Base-by-base conservation (phyloP, 2,888 invertebrate species). In the Neoitamus cyanurus region DNA sequence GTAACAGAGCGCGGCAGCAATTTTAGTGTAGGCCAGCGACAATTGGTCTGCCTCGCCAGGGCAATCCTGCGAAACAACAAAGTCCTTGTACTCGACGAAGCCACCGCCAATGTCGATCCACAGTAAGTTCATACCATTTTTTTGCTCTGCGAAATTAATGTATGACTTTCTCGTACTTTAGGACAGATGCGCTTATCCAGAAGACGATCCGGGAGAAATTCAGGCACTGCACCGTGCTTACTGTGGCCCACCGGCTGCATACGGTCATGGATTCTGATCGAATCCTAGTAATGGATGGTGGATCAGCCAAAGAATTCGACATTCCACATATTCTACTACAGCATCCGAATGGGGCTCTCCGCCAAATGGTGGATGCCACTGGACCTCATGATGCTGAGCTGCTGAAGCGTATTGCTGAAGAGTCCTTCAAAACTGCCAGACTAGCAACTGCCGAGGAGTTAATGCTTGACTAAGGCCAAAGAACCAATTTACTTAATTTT, bases 201-300 rank as follows among this genome's bases (percentile, higher is more conserved):
- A 93, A 93, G 89, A 96, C 97, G 0, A 97, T 98, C 84, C 93
- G 97, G 84, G 93, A 92, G 58, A 95, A 96, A 88, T 98, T 98
- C 89, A 93, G 93, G 13, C 92, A 95, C 25, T 97, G 97, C 90
- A 97, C 97, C 0, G 97, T 98, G 7, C 91, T 98, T 58, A 98
- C 97, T 0, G 97, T 98, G 42, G 98, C 98, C 3, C 98, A 98
- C 91, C 93, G 98, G 68, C 92, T 98, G 34, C 95, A 98, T 90
- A 98, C 98, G 0, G 96, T 98, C 86, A 97, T 98, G 95, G 98
- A 98, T 91, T 97, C 96, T 0, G 97, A 97, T 92, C 93, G 95
- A 85, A 95, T 97, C 20, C 92, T 98, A 89, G 97, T 98, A 1
- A 95, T 98, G 94, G 96, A 97, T 88, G 93, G 94, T 5, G 98